Base-by-base conservation (phyloP, 2,888 invertebrate species). In the Artemia sp. region DNA sequence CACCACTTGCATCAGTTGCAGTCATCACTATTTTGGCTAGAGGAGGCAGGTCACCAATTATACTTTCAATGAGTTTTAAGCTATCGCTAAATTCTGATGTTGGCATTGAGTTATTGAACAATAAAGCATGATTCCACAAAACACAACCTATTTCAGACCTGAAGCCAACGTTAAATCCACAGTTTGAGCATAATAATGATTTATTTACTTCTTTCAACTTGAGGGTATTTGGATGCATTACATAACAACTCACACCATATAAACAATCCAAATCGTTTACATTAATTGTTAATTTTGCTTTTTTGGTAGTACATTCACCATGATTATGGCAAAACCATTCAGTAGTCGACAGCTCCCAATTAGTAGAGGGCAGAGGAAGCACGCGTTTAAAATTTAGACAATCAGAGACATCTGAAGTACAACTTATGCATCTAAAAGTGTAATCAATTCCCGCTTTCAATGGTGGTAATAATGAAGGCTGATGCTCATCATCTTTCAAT, bases 241-340 rank as follows among this genome's bases (percentile, higher is more conserved):
- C 64, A n/a, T 24, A 58, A 24, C 8, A 58, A 58, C 64, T 11
- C 14, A 24, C n/a, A 24, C 64, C 64, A 10, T 58, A 58, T n/a
- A 58, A 58, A 58, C 64, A 58, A 58, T 58, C 64, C 11, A 8
- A n/a, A 58, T 19, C 10, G 64, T 58, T 58, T 9, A 11, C 14
- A 58, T 58, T 24, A 19, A 58, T 8, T 19, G 64, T 10, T 24
- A 58, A 24, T 10, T 58, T 58, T 11, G 24, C 24, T 24, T 58
- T 58, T 24, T 58, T 58, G 1, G 64, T 10, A n/a, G n/a, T 58
- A 10, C 64, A 58, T 24, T 58, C 14, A 3, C 24, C 80, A 67
- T 76, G 76, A 0, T 80, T 80, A 73, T 86, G 85, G 74, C 86
- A 86, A 76, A 85, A 86, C 84, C 85, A 86, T 72, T 86, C 86